Conservation (phyloP, 2,888 invertebrate species). For the Dicyrtoma fusca region DNA sequence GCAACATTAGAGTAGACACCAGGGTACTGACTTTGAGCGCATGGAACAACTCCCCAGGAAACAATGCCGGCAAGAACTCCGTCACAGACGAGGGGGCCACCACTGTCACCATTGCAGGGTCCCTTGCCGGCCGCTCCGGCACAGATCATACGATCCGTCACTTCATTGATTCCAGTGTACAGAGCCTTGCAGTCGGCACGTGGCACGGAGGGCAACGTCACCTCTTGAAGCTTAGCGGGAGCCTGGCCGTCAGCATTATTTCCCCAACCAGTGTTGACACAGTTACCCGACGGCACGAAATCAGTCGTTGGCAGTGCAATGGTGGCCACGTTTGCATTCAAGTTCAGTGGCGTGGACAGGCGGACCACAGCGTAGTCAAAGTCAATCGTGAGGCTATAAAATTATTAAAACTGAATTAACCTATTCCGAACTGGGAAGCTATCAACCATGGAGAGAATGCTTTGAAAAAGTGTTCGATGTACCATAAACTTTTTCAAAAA, state of each 20-base stretch:
- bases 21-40: not conserved
- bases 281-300: not conserved
- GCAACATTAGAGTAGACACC: slow-evolving; percentile 1
- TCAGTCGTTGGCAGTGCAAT: not conserved
- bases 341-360: not conserved
- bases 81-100: not conserved
- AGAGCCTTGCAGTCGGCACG: not conserved
- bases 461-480: too few relatives aligned
- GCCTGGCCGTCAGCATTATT: too few relatives aligned
- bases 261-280: not conserved
- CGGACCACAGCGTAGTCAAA: not conserved
- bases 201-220: not conserved
- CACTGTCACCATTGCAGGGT: slow-evolving; percentile 1
- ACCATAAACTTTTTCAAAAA: too few relatives aligned
- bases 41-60: not conserved
- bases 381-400: not conserved
- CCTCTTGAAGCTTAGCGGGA: not conserved
- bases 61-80: not conserved
- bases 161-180: not conserved
- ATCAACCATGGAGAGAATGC: too few relatives aligned
- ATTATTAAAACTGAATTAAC: too few relatives aligned
- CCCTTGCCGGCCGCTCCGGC: not conserved
- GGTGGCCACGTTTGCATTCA: not conserved
- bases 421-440: too few relatives aligned
- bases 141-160: not conserved